Conservation (phyloP, 2,888 invertebrate species). For the Glaucopsyche alexis region DNA sequence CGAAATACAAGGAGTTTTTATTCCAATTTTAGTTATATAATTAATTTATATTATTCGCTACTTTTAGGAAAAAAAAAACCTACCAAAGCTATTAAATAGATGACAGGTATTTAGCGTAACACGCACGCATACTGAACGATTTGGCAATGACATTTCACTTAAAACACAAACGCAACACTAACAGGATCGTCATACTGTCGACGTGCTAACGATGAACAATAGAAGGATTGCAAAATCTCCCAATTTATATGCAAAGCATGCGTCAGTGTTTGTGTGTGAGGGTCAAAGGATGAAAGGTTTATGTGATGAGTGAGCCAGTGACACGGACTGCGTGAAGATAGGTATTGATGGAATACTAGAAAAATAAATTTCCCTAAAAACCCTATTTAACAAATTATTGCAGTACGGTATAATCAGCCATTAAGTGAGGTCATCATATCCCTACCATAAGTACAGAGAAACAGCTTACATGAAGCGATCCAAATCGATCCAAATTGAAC, state of each 20-base stretch:
- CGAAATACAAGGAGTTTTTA: too few species aligned
- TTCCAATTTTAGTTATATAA: too few species aligned
- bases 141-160: conserved; percentile 16
- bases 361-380: too few species aligned
- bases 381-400: too few species aligned
- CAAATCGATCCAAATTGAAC: too few species aligned
- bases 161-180: background rate
- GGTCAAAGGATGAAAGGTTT: conserved; percentile 48
- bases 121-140: background rate
- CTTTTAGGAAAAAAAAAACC: too few species aligned
- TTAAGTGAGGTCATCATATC: too few species aligned
- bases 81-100: too few species aligned
- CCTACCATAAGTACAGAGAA: too few species aligned
- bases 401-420: too few species aligned
- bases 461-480: too few species aligned
- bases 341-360: background rate
- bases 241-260: conserved; percentile 48
- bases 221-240: conserved; percentile 53
- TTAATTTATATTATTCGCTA: too few species aligned
- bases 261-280: conserved; percentile 58
- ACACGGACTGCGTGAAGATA: background rate
- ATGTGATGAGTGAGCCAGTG: conserved; percentile 1
- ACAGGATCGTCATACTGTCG: conserved; percentile 44
- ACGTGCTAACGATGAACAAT: conserved; percentile 57
- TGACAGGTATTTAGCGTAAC: background rate